Percentiles rank a stretch among this genome's conserved stretches.
Conservation (phyloP, 2,888 invertebrate species). For the Apamea epomidion region DNA sequence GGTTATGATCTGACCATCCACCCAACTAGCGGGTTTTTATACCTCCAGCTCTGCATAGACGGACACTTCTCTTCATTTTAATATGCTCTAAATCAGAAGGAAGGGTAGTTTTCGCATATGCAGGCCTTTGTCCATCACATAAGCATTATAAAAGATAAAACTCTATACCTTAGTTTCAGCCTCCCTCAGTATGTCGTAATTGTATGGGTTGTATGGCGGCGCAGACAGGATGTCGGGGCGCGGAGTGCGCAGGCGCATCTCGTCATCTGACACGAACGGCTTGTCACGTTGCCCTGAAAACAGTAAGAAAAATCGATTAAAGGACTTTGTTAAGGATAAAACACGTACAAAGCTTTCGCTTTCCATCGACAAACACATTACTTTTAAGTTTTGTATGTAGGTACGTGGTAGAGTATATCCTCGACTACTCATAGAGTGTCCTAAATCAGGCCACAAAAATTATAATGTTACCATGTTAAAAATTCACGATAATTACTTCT, state of each 20-base stretch:
- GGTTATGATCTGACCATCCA: neutral
- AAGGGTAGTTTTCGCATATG: neutral
- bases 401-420: neutral
- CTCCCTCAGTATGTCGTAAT: slow-evolving; percentile 81
- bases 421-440: neutral
- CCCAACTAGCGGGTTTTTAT: neutral
- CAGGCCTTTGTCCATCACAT: neutral
- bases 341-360: too few relatives aligned
- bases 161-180: slow-evolving; percentile 81
- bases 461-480: neutral
- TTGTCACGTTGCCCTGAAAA: slow-evolving; percentile 92
- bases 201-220: slow-evolving; percentile 85
- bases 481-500: neutral
- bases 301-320: neutral
- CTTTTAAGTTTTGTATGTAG: neutral
- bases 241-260: slow-evolving; percentile 92
- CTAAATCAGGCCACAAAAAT: neutral
- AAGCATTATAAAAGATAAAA: neutral
- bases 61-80: neutral
- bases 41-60: neutral
- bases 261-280: slow-evolving; percentile 92
- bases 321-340: too few relatives aligned
- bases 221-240: slow-evolving; percentile 92
- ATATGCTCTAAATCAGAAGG: neutral
- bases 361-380: neutral